Conservation (phyloP, 2,888 invertebrate genomes). For the Timema cristinae region DNA sequence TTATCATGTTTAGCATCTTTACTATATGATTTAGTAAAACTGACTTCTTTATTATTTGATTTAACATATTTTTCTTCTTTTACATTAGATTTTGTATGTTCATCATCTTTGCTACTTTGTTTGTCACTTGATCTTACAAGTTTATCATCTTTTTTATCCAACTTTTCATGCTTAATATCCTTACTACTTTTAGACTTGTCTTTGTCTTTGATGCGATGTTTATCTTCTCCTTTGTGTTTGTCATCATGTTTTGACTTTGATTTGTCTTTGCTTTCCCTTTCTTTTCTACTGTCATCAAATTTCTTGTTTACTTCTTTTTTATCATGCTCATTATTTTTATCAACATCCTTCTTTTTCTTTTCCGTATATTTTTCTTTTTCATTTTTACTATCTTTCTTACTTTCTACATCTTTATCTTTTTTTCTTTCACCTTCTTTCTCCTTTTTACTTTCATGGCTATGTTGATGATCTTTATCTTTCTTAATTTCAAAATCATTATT, state of each 20-base stretch:
- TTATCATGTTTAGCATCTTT: too few relatives aligned
- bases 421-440: slow-evolving; percentile 35
- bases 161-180: too few relatives aligned
- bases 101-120: too few relatives aligned
- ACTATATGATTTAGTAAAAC: too few relatives aligned
- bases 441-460: slow-evolving; percentile 21
- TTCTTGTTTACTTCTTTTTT: slow-evolving; percentile 26
- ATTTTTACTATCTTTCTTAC: slow-evolving; percentile 28
- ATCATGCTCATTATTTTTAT: slow-evolving; percentile 28
- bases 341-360: slow-evolving; percentile 43
- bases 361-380: slow-evolving; percentile 28
- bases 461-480: slow-evolving; percentile 2
- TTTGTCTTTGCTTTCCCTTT: slow-evolving; percentile 51
- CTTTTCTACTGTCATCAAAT: slow-evolving; percentile 41
- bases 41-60: too few relatives aligned
- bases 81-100: too few relatives aligned
- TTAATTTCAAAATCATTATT: slow-evolving; percentile 4
- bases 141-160: too few relatives aligned
- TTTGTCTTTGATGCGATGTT: slow-evolving; percentile 25
- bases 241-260: slow-evolving; percentile 47
- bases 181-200: slow-evolving; percentile 33
- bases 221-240: slow-evolving; percentile 24
- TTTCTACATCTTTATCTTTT: slow-evolving; percentile 29
- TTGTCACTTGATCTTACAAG: too few relatives aligned
- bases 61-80: too few relatives aligned